phyloP scores from a whole-genome alignment of 2,113 vertebrate genomes.

The Octodon degus region DNA sequence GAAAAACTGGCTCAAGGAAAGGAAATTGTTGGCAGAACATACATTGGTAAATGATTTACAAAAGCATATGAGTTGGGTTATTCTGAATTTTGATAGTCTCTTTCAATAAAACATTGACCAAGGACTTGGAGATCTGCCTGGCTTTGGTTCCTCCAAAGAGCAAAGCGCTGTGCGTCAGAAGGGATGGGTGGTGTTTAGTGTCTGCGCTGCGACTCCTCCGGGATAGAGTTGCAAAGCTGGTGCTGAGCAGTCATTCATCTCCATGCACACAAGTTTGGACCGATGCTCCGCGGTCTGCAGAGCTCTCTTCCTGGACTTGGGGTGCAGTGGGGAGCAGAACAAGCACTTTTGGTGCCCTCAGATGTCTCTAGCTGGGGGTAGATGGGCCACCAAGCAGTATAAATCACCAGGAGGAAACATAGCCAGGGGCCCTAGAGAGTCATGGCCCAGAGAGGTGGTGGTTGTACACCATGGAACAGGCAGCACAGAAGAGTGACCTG shows the following conservation, averaged over 20 bases:
- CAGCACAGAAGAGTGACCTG: not conserved
- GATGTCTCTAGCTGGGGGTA: not conserved
- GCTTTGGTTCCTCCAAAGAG: not conserved
- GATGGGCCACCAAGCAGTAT: too few species aligned
- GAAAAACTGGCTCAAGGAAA: constrained; percentile 23
- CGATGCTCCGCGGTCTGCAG: not conserved
- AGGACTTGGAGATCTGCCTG: constrained; percentile 57
- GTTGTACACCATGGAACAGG: not conserved
- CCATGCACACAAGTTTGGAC: not conserved
- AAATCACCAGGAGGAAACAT: not conserved
- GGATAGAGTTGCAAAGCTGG: not conserved
- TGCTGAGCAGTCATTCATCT: not conserved
- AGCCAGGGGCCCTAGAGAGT: not conserved
- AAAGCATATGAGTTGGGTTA: not conserved
- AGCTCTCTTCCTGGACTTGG: not conserved
- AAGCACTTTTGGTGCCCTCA: accelerated
- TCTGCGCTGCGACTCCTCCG: not conserved
- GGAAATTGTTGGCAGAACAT: constrained; percentile 1
- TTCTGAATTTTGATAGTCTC: constrained; percentile 63
- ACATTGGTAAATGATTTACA: constrained; percentile 46
- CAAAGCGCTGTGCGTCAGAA: not conserved
- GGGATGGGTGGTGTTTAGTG: not conserved
- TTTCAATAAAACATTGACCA: constrained; percentile 62
- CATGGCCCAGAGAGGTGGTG: not conserved
- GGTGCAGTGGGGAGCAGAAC: not conserved